Percentiles rank a stretch among this genome's conserved stretches.
phyloP scores from a whole-genome alignment of 2,888 invertebrate genomes.

The Dasypogon diadema region DNA sequence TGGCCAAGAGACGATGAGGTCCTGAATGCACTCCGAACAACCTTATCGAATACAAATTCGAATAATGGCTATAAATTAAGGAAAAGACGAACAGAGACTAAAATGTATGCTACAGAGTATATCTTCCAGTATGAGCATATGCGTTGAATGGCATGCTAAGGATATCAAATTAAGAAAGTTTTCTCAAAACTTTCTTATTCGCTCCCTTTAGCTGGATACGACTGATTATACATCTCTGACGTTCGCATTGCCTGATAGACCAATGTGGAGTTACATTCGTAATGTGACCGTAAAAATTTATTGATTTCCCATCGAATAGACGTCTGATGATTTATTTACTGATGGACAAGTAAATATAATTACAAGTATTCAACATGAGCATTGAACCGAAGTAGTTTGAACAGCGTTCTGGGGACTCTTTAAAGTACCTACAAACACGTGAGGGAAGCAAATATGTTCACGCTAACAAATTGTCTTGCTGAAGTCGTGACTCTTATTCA shows the following conservation, averaged over 20 bases:
- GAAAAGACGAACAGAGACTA: conserved; percentile 25
- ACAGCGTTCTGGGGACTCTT: no score
- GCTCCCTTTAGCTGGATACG: conserved; percentile 26
- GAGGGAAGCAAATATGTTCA: background rate
- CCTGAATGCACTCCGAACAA: conserved; percentile 37
- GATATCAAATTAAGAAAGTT: conserved; percentile 49
- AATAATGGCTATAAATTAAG: conserved; percentile 51
- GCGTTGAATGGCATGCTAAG: conserved; percentile 34
- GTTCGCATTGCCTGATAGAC: conserved; percentile 6
- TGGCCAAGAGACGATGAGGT: background rate
- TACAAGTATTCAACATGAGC: background rate
- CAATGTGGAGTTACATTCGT: conserved; percentile 19
- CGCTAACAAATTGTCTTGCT: background rate
- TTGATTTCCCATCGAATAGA: conserved; percentile 48
- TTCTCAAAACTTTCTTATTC: conserved; percentile 48
- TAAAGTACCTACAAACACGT: conserved; percentile 48
- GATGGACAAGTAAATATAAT: conserved; percentile 52
- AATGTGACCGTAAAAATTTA: conserved; percentile 35
- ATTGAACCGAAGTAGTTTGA: no score
- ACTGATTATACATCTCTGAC: conserved; percentile 38
- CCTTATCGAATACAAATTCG: conserved; percentile 48
- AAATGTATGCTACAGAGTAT: conserved; percentile 32
- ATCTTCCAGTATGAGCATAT: conserved; percentile 41
- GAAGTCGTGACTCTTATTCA: background rate
- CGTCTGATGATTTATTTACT: conserved; percentile 50